These are phyloP conservation scores for Damaliscus lunatus DNA, from an alignment of 2,113 vertebrate genomes.

Conservation along the genomic window DNA sequence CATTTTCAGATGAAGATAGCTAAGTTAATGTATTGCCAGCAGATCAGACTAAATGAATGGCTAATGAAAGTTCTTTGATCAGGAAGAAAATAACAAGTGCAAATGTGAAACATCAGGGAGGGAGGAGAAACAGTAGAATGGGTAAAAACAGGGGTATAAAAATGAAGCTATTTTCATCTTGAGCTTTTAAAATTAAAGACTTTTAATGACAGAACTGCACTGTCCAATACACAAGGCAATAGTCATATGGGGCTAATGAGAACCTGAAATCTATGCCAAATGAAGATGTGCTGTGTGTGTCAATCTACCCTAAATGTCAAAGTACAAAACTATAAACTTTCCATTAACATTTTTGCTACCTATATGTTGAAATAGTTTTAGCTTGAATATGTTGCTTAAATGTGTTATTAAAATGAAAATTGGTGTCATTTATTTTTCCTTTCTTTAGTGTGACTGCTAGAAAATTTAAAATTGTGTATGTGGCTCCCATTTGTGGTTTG, in stretches of 20 bases:
- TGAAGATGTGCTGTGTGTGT: not conserved
- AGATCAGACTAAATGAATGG: not conserved
- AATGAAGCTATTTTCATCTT: not conserved
- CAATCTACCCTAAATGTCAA: not conserved
- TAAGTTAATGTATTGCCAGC: not conserved
- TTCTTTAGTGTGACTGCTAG: not conserved
- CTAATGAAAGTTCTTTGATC: not conserved
- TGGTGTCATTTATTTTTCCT: not conserved
- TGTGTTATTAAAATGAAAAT: not conserved
- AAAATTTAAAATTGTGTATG: not conserved
- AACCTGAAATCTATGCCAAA: not conserved
- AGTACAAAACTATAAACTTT: not conserved
- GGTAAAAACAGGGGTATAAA: not conserved
- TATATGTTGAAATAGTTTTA: not conserved
- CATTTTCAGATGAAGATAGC: not conserved
- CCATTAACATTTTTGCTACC: not conserved
- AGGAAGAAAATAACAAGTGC: not conserved
- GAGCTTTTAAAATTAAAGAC: not conserved
- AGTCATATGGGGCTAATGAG: not conserved
- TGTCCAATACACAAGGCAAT: not conserved
- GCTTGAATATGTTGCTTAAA: not conserved
- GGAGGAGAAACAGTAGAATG: not conserved
- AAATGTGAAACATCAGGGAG: not conserved
- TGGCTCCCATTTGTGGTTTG: not conserved
- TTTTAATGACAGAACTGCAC: not conserved